Base-by-base conservation (phyloP, 2,888 invertebrate genomes). In the Lumbricus terrestris region DNA sequence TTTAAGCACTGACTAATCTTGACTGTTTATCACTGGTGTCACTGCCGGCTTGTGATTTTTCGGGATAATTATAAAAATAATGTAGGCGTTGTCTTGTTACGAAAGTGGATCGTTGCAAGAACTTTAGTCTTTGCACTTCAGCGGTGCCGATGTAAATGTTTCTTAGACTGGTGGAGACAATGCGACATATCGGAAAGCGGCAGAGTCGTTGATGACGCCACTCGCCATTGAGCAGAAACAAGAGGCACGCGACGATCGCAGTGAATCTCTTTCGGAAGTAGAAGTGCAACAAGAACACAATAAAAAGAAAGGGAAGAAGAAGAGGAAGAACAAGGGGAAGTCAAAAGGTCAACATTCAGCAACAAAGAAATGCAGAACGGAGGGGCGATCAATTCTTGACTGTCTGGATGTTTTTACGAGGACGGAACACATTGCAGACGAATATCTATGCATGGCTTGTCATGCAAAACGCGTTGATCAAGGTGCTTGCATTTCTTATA, bases 361-460 rank as follows among this genome's bases (percentile, higher is more conserved):
- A 94, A 93, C 91, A 94, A 94, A 92, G 92, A 92, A 89, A 93
- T 93, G 91, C 93, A 93, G 90, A 92, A 93, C 89, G 35, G 23
- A 85, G 85, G 35, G 23, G 35, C 34, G 85, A 0, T 85, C 85
- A 35, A 85, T 85, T 35, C 85, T 35, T 15, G 85, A 85, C n/a
- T 85, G 85, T 37, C 37, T 85, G 8, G 37, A 15, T 35, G 85
- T 35, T 18, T 85, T 85, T 37, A 85, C 85, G 37, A 85, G 85
- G 23, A 37, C 37, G 18, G 85, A 85, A 85, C 34, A 23, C 34
- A 85, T 85, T 18, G 37, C 29, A 85, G 34, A 37, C 23, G 85
- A 85, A 85, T 85, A 85, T 85, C 85, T 85, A 8, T 85, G 85
- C 85, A 85, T 85, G 34, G 23, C 85, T 18, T 85, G 85, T 35